phyloP scores from a whole-genome alignment of 2,113 vertebrate genomes.

The Pseudois nayaur region DNA sequence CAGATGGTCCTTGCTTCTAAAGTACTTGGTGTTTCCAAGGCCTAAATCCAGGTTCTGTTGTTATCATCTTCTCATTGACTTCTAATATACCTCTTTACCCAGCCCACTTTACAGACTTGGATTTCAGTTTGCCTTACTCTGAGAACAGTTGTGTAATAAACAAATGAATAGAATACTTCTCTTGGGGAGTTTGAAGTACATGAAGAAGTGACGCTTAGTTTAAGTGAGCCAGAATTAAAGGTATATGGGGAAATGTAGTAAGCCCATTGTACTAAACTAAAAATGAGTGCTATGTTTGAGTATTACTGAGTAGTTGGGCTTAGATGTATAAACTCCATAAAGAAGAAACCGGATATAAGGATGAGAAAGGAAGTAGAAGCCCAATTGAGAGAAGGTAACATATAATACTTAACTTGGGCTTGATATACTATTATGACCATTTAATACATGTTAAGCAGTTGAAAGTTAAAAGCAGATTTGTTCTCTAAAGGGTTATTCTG shows the following conservation, averaged over 20 bases:
- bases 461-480: background rate
- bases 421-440: background rate
- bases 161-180: background rate
- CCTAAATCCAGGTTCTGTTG: background rate
- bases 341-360: background rate
- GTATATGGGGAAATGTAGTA: background rate
- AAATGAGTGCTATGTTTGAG: background rate
- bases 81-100: background rate
- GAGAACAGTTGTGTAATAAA: background rate
- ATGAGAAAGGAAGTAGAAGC: background rate
- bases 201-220: background rate
- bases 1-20: background rate
- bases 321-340: background rate
- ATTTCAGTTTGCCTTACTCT: background rate
- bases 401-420: background rate
- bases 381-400: background rate
- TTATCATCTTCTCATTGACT: background rate
- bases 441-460: slow-evolving; percentile 19
- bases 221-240: slow-evolving; percentile 2
- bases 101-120: background rate
- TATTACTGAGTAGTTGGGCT: background rate
- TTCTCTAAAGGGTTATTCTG: background rate
- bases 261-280: background rate
- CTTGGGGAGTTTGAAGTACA: background rate
- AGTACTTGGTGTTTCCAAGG: background rate